These are phyloP conservation scores for Marmota monax DNA, from an alignment of 2,113 vertebrate species.

Conservation along the genomic window DNA sequence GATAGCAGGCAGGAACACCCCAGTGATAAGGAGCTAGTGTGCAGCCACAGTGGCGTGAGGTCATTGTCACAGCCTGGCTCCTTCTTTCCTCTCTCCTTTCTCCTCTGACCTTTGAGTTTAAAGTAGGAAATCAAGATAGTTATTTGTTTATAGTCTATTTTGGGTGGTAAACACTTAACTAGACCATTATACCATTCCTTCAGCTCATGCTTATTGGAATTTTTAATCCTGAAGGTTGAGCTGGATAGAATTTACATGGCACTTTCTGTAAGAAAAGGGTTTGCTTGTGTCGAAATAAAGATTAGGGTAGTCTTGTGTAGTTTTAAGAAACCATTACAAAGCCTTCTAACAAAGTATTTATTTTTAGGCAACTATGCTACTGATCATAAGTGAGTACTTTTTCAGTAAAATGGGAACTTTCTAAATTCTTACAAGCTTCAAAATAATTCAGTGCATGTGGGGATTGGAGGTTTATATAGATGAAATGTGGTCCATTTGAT, in stretches of 20 bases:
- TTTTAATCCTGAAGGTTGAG: background rate
- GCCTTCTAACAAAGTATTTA: background rate
- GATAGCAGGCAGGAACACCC: too few relatives aligned
- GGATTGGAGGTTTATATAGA: background rate
- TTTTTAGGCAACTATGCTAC: background rate
- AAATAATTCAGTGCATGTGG: background rate
- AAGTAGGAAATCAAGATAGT: background rate
- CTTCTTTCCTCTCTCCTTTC: background rate
- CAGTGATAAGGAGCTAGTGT: background rate
- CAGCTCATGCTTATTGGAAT: background rate
- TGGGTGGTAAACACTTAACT: background rate
- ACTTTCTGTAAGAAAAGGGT: background rate
- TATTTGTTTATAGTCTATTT: background rate
- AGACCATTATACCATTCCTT: background rate
- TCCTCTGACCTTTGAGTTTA: background rate
- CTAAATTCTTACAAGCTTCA: background rate
- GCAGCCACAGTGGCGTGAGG: background rate
- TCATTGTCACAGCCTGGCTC: background rate
- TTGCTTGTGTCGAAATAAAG: background rate
- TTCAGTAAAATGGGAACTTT: background rate
- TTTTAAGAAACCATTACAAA: background rate
- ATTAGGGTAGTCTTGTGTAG: fast-evolving
- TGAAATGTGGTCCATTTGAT: background rate
- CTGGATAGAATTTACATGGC: background rate
- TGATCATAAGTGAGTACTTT: background rate